Base-by-base conservation (phyloP, 2,797 vertebrate species). In the Acanthurus tractus region DNA sequence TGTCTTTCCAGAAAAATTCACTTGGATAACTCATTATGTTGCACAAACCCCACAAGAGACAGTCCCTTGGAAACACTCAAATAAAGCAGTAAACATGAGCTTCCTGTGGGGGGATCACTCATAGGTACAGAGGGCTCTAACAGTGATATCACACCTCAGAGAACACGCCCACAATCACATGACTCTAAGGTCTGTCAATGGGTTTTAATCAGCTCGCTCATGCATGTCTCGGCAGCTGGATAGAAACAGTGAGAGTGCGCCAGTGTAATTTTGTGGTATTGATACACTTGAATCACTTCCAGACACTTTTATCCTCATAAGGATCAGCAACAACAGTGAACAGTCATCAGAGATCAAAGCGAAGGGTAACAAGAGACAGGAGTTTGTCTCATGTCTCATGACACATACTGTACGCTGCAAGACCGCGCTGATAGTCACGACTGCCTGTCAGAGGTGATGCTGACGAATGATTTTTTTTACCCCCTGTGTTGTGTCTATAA, bases 21-120 rank as follows among this genome's bases (percentile, higher is more conserved):
- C 56, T 78, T 44, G 54, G 50, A 82, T 76, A 77, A 74, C 70
- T 89, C 83, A 86, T 86, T 67, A 84, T 78, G 66, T 78, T 86
- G 88, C 45, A 79, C 52, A 79, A 87, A 78, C 79, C 76, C 67
- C 76, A 81, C 44, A 45, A 71, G 25, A 48, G 61, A 76, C 20
- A 53, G 56, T 74, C 67, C 61, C 59, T 70, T n/a, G 46, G 73
- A 91, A 92, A 88, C 79, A 79, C 70, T 78, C 63, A 53, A 55
- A 87, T 77, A 83, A 64, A 81, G 67, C 70, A 10, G 79, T 83
- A 86, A 85, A 91, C 81, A 89, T 18, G 2, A 17, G 48, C 65
- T 84, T 84, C 74, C 81, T 82, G 73, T 61, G 8, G 40, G 64
- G 25, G 76, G 58, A 71, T 79, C 74, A 64, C 74, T 86, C 61